These are phyloP conservation scores for Clarias platycephalus DNA, from an alignment of 2,797 vertebrate species.

Conservation along the genomic window DNA sequence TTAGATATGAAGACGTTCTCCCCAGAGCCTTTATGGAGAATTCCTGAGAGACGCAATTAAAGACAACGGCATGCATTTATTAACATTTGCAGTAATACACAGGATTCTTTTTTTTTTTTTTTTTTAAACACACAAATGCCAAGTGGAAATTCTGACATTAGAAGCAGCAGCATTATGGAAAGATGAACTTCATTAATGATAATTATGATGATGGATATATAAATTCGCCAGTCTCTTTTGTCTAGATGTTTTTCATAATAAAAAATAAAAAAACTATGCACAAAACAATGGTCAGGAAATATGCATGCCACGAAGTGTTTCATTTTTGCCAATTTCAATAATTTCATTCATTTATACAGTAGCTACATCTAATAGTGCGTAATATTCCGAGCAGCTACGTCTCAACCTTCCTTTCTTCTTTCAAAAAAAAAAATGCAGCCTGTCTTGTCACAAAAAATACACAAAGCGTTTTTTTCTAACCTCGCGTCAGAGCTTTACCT, in stretches of 20 bases:
- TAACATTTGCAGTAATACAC: neutral
- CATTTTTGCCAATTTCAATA: neutral
- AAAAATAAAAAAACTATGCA: neutral
- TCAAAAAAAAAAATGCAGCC: neutral
- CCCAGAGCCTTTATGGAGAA: constrained; percentile 86
- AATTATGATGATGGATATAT: neutral
- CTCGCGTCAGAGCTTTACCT: too few relatives aligned
- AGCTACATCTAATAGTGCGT: neutral
- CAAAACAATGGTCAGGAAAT: neutral
- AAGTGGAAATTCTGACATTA: constrained; percentile 21
- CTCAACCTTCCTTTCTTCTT: neutral
- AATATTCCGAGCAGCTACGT: neutral
- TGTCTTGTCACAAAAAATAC: neutral
- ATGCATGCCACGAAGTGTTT: neutral
- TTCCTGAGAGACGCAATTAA: constrained; percentile 68
- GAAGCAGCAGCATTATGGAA: neutral
- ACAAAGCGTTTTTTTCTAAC: neutral
- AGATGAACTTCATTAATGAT: neutral
- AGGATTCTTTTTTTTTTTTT: neutral
- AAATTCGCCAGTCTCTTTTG: neutral
- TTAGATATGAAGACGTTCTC: constrained; percentile 84
- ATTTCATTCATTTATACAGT: neutral
- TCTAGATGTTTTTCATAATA: neutral
- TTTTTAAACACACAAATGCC: neutral
- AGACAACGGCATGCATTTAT: neutral